A percentile compares a stretch with the other conserved stretches of the same genome.
These are phyloP conservation scores for Rhadinocentrus ornatus DNA, from an alignment of 2,797 vertebrate species.

Conservation along the genomic window DNA sequence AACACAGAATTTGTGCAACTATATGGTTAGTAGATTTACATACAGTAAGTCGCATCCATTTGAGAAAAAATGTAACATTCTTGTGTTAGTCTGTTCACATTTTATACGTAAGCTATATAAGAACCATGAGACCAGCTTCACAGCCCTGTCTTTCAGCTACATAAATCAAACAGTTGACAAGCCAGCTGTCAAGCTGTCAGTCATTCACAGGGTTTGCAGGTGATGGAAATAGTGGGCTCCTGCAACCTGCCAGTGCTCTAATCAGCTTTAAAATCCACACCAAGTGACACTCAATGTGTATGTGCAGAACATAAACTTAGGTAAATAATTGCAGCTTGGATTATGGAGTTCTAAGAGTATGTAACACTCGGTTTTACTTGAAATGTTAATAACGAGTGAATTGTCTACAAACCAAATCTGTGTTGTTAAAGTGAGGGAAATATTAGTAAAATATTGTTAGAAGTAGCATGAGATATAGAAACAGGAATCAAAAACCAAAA, in stretches of 20 bases:
- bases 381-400: neutral
- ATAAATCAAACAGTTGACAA: slow-evolving; percentile 14
- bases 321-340: neutral
- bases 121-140: neutral
- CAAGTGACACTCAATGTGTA: neutral
- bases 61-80: too few species aligned
- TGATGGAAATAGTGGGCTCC: neutral
- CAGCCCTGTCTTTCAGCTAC: neutral
- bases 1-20: neutral
- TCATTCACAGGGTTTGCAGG: slow-evolving; percentile 15
- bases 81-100: slow-evolving; percentile 6
- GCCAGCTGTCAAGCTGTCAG: slow-evolving; percentile 3
- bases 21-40: neutral
- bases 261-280: slow-evolving; percentile 1
- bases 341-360: neutral
- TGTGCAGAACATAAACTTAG: neutral
- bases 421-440: neutral
- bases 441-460: neutral
- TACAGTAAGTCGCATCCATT: too few species aligned
- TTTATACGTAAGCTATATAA: neutral
- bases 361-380: neutral
- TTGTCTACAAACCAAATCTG: neutral
- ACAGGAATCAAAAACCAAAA: neutral
- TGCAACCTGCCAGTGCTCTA: neutral
- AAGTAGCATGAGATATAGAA: neutral